These are phyloP conservation scores for Scaptodrosophila latifasciaeformis DNA, from an alignment of 2,888 invertebrate genomes.

Conservation along the genomic window DNA sequence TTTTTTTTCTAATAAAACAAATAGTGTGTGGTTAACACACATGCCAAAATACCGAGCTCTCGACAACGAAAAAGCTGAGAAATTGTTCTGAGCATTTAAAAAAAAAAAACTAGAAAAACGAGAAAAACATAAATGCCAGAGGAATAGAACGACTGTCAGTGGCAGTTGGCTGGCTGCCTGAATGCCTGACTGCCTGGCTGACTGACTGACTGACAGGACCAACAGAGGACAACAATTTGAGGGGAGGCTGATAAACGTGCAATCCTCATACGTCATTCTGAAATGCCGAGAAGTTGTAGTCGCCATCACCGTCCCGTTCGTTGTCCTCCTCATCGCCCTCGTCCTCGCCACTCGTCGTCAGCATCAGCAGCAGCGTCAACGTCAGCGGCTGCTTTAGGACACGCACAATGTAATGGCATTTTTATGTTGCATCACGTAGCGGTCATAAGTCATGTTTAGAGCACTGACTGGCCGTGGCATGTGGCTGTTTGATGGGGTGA, in stretches of 20 bases:
- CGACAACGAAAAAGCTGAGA: constrained; percentile 27
- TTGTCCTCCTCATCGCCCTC: neutral
- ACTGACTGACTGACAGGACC: constrained; percentile 15
- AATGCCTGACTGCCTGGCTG: constrained; percentile 1
- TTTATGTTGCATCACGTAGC: constrained; percentile 74
- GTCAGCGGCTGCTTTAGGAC: constrained; percentile 41
- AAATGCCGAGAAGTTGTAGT: constrained; percentile 1
- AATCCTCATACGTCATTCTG: constrained; percentile 69
- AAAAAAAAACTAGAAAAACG: constrained; percentile 5
- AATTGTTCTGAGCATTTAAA: constrained; percentile 45
- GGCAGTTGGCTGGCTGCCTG: constrained; percentile 10
- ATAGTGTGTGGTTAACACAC: constrained; percentile 40
- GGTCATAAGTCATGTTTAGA: constrained; percentile 74
- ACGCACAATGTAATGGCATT: constrained; percentile 67
- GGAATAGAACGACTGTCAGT: neutral
- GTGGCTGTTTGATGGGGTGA: neutral
- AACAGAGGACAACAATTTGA: constrained; percentile 17
- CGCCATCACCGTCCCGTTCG: neutral
- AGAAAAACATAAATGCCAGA: neutral
- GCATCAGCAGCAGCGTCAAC: constrained; percentile 24
- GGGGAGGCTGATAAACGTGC: constrained; percentile 52
- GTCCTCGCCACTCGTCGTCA: constrained; percentile 1
- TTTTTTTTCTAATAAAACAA: constrained; percentile 66
- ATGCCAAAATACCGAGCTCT: constrained; percentile 8
- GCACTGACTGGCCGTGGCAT: constrained; percentile 57